Evolutionary conservation across 2,113 vertebrate species (phyloP), one percentile per base, ranked within the genome.

Genomic region (Mungos mungo): DNA sequence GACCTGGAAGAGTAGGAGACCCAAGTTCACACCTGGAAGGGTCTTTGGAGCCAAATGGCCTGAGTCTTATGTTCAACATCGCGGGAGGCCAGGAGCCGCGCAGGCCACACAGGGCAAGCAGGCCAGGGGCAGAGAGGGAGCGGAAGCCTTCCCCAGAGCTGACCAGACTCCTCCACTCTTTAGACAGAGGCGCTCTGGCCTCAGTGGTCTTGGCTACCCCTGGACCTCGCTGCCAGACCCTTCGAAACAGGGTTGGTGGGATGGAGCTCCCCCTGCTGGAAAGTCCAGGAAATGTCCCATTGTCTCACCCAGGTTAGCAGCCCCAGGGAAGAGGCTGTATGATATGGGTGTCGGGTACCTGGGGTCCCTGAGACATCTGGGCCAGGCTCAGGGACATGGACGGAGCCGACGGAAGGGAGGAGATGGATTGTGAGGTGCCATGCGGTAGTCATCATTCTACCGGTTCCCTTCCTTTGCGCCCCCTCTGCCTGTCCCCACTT

Each of bases 401-500:
- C 7, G 47, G 38, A 63, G 16, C 71, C 50, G 8, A 60, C 21
- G 1, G 57, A 60, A 19, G 68, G 3, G 18, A 33, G 60, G 54
- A n/a, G 54, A 14, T 66, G 29, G 29, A 14, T 13, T 66, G 65
- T 60, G n/a, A 23, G 23, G 38, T 38, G 25, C 7, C 38, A 74
- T 27, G 0, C 25, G 0, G 23, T 41, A 45, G 23, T 5, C 38
- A 29, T 41, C 72, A 13, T 74, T 74, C 71, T 74, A 74, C 71
- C 5, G 25, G 35, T 41, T 38, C 71, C 71, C 71, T 74, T 38
- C 50, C 2, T 63, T 81, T 6, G 63, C 97, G 91, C 97, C 79
- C 90, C 97, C 85, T 14, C 47, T 96, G 95, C 45, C 96, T 98
- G 86, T 88, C 96, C 57, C 98, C 71, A 99, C 96, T 98, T 77